Conservation (phyloP, 1,140 invertebrate genomes). For the Dolichoris vasculosae region DNA sequence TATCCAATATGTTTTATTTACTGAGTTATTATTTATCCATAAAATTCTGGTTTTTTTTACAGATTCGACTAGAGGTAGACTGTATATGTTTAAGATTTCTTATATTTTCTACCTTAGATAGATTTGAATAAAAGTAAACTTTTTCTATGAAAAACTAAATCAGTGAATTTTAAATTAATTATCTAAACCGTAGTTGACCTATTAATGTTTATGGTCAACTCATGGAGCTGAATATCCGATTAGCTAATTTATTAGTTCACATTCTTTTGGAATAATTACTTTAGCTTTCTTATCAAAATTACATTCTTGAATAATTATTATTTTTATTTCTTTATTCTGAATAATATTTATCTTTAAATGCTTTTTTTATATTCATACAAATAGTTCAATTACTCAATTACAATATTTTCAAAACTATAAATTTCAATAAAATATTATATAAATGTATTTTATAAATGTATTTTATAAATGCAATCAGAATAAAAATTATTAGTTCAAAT, state of each 20-base stretch:
- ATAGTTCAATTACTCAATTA: background rate
- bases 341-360: background rate
- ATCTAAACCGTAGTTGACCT: background rate
- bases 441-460: no score
- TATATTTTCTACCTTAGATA: background rate
- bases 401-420: background rate
- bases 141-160: conserved; percentile 1
- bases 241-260: conserved; percentile 12
- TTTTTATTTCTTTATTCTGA: background rate
- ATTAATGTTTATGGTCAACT: background rate
- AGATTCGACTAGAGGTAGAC: background rate
- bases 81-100: background rate
- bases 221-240: background rate
- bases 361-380: background rate
- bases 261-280: background rate
- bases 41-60: background rate
- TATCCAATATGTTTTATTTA: background rate
- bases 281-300: background rate
- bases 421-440: background rate
- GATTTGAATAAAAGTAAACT: conserved; percentile 1
- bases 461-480: no score
- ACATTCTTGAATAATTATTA: background rate
- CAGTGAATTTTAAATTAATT: no score
- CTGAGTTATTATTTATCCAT: background rate
- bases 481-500: no score